Evolutionary conservation across 2,888 invertebrate genomes (phyloP).

Genomic region (Fabriciana adippe): DNA sequence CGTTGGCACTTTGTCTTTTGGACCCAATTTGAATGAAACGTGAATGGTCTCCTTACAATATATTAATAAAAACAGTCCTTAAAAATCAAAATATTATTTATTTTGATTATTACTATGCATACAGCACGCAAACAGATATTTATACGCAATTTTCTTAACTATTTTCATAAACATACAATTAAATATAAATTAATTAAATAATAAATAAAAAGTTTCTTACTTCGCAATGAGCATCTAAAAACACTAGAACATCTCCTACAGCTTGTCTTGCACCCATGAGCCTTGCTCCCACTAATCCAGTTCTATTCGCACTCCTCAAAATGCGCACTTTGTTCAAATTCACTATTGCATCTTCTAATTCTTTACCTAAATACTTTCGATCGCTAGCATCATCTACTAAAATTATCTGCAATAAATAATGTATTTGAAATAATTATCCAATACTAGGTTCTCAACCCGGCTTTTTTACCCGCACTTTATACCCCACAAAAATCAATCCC

Average conservation of each 20-base stretch:
- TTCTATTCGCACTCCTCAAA: constrained; percentile 89
- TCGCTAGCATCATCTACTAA: constrained; percentile 77
- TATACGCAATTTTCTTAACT: no score
- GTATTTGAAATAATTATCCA: not conserved
- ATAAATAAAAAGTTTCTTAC: constrained; percentile 76
- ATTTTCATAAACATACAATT: no score
- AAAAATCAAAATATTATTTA: no score
- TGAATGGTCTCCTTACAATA: no score
- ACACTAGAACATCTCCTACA: constrained; percentile 92
- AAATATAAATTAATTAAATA: no score
- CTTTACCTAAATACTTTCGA: constrained; percentile 65
- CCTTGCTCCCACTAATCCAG: constrained; percentile 94
- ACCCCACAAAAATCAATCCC: no score
- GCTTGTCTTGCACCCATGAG: constrained; percentile 93
- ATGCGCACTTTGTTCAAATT: constrained; percentile 77
- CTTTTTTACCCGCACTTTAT: no score
- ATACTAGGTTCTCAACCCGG: not conserved
- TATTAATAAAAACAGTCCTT: no score
- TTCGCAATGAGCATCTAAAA: constrained; percentile 97
- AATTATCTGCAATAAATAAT: constrained; percentile 61
- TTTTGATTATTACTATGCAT: no score
- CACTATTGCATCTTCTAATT: constrained; percentile 64
- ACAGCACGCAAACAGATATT: no score
- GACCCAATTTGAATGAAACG: no score
- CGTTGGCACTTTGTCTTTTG: no score